Base-by-base conservation (phyloP, 35 echinoderm and acorn worm species). In the Ophiothrix spiculata region DNA sequence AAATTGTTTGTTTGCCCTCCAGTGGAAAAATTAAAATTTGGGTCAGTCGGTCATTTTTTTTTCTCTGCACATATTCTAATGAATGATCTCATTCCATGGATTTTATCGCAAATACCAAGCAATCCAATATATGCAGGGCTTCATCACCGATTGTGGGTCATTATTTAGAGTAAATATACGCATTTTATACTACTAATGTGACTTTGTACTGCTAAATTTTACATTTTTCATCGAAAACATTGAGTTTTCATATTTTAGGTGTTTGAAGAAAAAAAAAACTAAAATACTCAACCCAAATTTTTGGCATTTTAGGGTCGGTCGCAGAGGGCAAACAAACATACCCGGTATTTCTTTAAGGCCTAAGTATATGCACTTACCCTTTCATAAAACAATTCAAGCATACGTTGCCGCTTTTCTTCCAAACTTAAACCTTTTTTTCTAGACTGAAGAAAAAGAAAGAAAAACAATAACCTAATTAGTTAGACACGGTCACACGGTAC, bases 301-400 rank as follows among this genome's bases (percentile, higher is more conserved):
- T 11, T 8, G 8, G 45, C 8, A 8, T 54, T 54, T 54, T 21
- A 8, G 8, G 45, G n/a, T n/a, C n/a, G n/a, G n/a, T n/a, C n/a
- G n/a, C n/a, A n/a, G n/a, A n/a, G n/a, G n/a, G n/a, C n/a, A n/a
- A n/a, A n/a, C n/a, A n/a, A n/a, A n/a, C n/a, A n/a, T n/a, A n/a
- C n/a, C 45, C 45, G 21, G 21, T 54, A 21, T 11, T 54, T 8
- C 8, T 54, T 8, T 12, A 1, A 34, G 40, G 16, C 32, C 29
- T 4, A 39, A 12, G 1, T 73, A 32, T 23, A 32, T 38, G 28
- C 0, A 11, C 46, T 82, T 83, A 98, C 95, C 92, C 88, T 98
- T 40, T 98, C 95, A 94, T 85, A 98, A 76, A 98, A 98, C 41
- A 98, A 91, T 28, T 98, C 92, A 83, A 94, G 80, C 96, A 99